Conservation (phyloP, 2,113 vertebrate species). For the Burhinus bistriatus region DNA sequence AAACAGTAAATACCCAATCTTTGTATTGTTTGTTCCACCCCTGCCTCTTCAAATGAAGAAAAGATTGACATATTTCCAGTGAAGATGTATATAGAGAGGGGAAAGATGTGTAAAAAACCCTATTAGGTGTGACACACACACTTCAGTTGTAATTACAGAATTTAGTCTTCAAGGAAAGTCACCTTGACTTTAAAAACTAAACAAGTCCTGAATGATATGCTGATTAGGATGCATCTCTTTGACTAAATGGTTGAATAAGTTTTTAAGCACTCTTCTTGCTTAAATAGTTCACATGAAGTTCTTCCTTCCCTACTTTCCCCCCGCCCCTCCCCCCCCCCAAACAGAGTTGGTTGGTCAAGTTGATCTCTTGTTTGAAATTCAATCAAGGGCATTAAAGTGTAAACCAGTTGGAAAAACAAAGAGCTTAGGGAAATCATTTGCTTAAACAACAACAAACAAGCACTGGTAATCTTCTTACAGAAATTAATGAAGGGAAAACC, state of each 20-base stretch:
- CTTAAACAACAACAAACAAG: slow-evolving; percentile 98
- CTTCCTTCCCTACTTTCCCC: background rate
- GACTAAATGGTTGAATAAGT: slow-evolving; percentile 36
- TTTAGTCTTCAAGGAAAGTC: slow-evolving; percentile 42
- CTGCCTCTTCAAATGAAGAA: background rate
- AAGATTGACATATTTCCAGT: background rate
- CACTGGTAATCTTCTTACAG: slow-evolving; percentile 96
- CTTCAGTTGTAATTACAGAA: background rate
- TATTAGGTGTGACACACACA: background rate
- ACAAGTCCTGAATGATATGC: slow-evolving; percentile 24
- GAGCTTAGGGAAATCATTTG: slow-evolving; percentile 99
- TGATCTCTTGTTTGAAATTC: slow-evolving; percentile 92
- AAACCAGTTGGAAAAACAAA: slow-evolving; percentile 99
- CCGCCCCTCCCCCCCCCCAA: background rate
- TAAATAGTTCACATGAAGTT: slow-evolving; percentile 65
- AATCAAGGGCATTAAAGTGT: slow-evolving; percentile 99
- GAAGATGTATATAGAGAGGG: background rate
- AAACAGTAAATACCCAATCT: background rate
- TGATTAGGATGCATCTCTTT: slow-evolving; percentile 48
- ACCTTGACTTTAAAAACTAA: slow-evolving; percentile 56
- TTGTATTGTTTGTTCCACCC: background rate
- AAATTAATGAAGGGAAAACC: slow-evolving; percentile 94
- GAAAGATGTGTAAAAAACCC: background rate
- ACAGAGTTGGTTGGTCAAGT: slow-evolving; percentile 86
- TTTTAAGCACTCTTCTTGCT: slow-evolving; percentile 37